Evolutionary conservation across 2,888 invertebrate species (phyloP), one percentile per base, ranked within the genome.

Genomic region (Erebia epiphron): DNA sequence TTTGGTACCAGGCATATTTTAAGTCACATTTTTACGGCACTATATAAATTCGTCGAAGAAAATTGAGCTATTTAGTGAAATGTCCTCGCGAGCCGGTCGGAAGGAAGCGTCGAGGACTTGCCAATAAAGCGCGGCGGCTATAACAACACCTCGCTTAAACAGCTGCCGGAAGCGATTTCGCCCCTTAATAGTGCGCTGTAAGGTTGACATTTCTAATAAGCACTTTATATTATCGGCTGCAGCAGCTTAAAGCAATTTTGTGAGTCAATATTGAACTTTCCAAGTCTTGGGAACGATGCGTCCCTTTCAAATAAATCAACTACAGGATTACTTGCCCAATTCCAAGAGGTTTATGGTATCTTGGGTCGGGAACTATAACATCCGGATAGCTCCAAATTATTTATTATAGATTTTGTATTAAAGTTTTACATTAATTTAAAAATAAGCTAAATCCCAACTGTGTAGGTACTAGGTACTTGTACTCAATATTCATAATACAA

Each of bases 191-290:
- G 73, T 79, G 76, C 75, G 82, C 77, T 78, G 77, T 88, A 91
- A 87, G 87, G 91, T 90, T 86, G 83, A 88, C 82, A 88, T 86
- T 91, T 76, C 82, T 80, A 86, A 86, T 86, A 81, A 83, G 80
- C 82, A 79, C 81, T 78, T 74, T 79, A 82, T 84, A 87, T 89
- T 88, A 91, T 90, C 86, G 85, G 78, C 83, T 88, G 87, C 87
- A 87, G 77, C 83, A 87, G 85, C 88, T 90, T 91, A 90, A 89
- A 90, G 90, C 90, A 91, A 92, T 91, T 92, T 91, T 87, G 87
- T 82, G 83, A 87, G 90, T 91, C 88, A 92, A 92, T 91, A 92
- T 92, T 91, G 87, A 86, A 89, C 86, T 90, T 90, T 87, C 87
- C 86, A 89, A 88, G 83, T 87, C 83, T 83, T 81, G 82, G 83